Base-by-base conservation (phyloP, 2,113 vertebrate genomes). In the Lonchura striata region DNA sequence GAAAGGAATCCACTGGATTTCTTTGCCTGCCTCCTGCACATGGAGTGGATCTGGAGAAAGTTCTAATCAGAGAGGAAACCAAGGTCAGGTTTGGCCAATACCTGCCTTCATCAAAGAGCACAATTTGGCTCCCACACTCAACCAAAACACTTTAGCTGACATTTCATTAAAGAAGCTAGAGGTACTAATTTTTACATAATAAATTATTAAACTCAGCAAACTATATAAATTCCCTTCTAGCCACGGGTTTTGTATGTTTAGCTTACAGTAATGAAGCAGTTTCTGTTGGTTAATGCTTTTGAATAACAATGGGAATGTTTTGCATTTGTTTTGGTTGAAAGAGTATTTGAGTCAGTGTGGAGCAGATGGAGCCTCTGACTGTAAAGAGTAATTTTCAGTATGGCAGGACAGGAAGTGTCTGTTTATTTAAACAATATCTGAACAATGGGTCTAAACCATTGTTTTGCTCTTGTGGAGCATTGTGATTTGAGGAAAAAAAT, bases 311-410 rank as follows among this genome's bases (percentile, higher is more conserved):
- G 6, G 76, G 64, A 86, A 41, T 88, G 57, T 86, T 92, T 91
- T 70, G 23, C 46, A 39, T 86, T 77, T 94, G 50, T 83, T 92
- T 86, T 95, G 37, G 30, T 68, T 92, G 79, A 90, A 74, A 70
- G 57, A 68, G 33, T 59, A 6, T 90, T 88, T 90, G 61, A 92
- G 61, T 79, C 52, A 42, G 70, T 1, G 4, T 28, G 68, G 49
- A 88, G 75, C 85, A 93, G 86, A 88, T 71, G 88, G 71, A 93
- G 31, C 35, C 61, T 76, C 39, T 93, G 86, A 68, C 16, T 95
- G 61, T 19, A 76, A 66, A 74, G 66, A 79, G 39, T 44, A 44
- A 66, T 85, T 91, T 84, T 94, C 57, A 63, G 71, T 85, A 39
- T 31, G 39, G 66, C 79, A 88, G 86, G 79, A 88, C 59, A 83